phyloP scores from a whole-genome alignment of 2,113 vertebrate genomes.

The Bostrychus sinensis region DNA sequence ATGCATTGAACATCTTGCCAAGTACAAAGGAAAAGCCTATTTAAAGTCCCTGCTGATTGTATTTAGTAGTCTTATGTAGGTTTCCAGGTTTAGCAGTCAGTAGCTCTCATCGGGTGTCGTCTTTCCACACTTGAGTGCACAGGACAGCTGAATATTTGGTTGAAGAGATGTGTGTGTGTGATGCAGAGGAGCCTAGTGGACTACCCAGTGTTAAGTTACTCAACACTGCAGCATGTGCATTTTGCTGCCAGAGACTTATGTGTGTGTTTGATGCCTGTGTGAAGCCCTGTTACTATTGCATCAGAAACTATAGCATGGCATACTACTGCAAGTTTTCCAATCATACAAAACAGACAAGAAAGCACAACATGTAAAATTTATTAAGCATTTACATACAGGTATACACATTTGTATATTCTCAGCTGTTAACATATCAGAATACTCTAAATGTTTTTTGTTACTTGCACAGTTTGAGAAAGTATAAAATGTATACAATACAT shows the following conservation, averaged over 20 bases:
- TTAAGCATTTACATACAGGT: constrained; percentile 1
- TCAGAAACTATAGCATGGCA: constrained; percentile 33
- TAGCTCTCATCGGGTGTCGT: constrained; percentile 41
- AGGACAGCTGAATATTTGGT: constrained; percentile 64
- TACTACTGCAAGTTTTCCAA: not conserved
- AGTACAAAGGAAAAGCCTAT: not conserved
- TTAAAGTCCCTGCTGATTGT: not conserved
- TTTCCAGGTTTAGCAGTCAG: constrained; percentile 31
- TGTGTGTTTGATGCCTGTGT: constrained; percentile 7
- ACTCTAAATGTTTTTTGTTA: not conserved
- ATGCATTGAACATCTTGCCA: not conserved
- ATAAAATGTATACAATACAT: constrained; percentile 22
- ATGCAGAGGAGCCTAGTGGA: constrained; percentile 36
- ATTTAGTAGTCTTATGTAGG: constrained; percentile 9
- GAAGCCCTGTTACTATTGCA: constrained; percentile 29
- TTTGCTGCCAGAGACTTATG: constrained; percentile 22
- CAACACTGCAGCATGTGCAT: constrained; percentile 57
- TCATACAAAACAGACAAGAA: constrained; percentile 37
- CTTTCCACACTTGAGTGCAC: constrained; percentile 54
- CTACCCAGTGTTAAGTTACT: constrained; percentile 53
- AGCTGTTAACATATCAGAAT: constrained; percentile 2
- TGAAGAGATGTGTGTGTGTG: constrained; percentile 39
- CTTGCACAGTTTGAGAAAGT: constrained; percentile 23
- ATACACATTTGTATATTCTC: constrained; percentile 43
- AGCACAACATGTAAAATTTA: constrained; percentile 25